phyloP scores from a whole-genome alignment of 2,888 invertebrate species.

The Hirtodrosophila confusa region DNA sequence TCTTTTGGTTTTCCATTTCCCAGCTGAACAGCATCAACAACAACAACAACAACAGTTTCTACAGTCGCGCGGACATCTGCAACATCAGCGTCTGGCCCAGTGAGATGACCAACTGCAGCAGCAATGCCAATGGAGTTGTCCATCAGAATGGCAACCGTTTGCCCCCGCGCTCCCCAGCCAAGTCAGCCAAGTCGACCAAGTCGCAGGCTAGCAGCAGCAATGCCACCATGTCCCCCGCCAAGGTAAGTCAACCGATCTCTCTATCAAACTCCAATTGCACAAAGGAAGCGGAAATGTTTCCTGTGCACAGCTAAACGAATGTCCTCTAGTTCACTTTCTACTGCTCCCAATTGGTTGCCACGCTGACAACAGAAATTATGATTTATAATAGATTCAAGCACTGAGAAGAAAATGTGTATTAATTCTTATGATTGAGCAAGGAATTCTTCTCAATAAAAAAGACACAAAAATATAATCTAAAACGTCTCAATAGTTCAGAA shows the following conservation, averaged over 20 bases:
- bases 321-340: slow-evolving; percentile 43
- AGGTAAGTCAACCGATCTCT: slow-evolving; percentile 47
- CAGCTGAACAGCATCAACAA: slow-evolving; percentile 19
- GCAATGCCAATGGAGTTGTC: slow-evolving; percentile 3
- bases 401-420: background rate
- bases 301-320: slow-evolving; percentile 15
- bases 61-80: slow-evolving; percentile 79
- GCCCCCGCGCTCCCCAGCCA: slow-evolving; percentile 81
- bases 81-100: slow-evolving; percentile 74
- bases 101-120: slow-evolving; percentile 40
- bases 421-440: too few species aligned
- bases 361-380: slow-evolving; percentile 39
- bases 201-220: slow-evolving; percentile 77
- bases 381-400: slow-evolving; percentile 13
- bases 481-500: too few species aligned
- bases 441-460: too few species aligned
- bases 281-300: slow-evolving; percentile 58
- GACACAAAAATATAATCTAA: too few species aligned
- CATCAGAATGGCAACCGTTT: slow-evolving; percentile 64
- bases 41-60: slow-evolving; percentile 51
- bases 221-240: slow-evolving; percentile 76
- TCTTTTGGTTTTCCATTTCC: slow-evolving; percentile 15
- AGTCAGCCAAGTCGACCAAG: slow-evolving; percentile 68
- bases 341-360: slow-evolving; percentile 12
- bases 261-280: background rate